Percentiles rank a stretch among this genome's conserved stretches.
Conservation (phyloP, 2,888 invertebrate species). For the Eupithecia exiguata region DNA sequence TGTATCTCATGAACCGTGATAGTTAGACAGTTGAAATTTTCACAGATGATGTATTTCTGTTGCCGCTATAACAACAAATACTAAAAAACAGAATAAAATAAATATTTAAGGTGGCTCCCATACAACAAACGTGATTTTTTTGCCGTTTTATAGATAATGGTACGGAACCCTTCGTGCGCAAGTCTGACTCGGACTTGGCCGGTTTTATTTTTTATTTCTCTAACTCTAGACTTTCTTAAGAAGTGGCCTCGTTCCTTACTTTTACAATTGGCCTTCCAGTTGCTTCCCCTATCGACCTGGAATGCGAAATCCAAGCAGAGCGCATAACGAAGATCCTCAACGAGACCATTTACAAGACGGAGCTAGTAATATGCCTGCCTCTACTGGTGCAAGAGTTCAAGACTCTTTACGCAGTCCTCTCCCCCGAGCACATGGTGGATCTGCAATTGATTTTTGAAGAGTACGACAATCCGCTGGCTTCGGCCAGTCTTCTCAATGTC, state of each 20-base stretch:
- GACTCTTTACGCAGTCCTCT: constrained; percentile 59
- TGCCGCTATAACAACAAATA: no score
- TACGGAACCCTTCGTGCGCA: no score
- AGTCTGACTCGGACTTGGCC: no score
- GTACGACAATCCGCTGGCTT: constrained; percentile 72
- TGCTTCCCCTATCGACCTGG: constrained; percentile 42
- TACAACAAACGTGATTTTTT: no score
- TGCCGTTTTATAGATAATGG: no score
- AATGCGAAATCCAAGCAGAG: constrained; percentile 72
- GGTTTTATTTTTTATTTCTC: no score
- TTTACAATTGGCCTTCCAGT: constrained; percentile 24
- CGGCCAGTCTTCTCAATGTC: constrained; percentile 68
- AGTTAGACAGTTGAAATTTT: no score
- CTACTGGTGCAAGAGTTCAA: constrained; percentile 69
- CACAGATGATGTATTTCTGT: no score
- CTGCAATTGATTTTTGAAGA: constrained; percentile 75
- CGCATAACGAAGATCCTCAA: constrained; percentile 81
- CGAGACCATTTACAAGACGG: constrained; percentile 71
- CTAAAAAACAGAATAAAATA: no score
- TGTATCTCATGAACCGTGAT: no score
- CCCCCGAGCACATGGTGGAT: constrained; percentile 69
- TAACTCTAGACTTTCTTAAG: no score
- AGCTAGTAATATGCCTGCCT: constrained; percentile 72
- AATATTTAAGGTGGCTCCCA: no score
- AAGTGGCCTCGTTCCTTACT: neutral